A percentile compares a stretch with the other conserved stretches of the same genome.
These are phyloP conservation scores for Dicyrtomina minuta DNA, from an alignment of 2,888 invertebrate species.

Conservation along the genomic window DNA sequence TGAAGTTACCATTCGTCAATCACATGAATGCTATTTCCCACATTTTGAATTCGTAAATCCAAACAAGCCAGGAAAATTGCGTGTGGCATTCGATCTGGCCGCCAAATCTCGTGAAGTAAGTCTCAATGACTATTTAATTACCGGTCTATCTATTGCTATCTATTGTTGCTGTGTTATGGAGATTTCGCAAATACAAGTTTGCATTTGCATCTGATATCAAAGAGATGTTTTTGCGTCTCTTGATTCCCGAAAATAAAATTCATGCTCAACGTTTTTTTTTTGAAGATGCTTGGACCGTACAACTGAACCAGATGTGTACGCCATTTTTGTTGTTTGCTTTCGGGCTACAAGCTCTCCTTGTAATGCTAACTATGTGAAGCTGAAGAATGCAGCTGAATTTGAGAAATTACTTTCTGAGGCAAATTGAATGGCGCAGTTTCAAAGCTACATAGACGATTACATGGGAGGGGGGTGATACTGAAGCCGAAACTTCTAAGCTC, in stretches of 20 bases:
- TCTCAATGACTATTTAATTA: conserved; percentile 34
- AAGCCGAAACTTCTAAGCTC: too few species aligned
- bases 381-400: too few species aligned
- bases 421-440: too few species aligned
- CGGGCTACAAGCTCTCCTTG: too few species aligned
- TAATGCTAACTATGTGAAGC: too few species aligned
- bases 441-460: too few species aligned
- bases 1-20: background rate
- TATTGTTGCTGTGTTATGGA: conserved; percentile 29
- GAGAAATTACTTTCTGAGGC: too few species aligned
- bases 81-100: conserved; percentile 42
- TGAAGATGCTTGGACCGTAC: conserved; percentile 35
- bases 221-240: conserved; percentile 45
- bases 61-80: conserved; percentile 35
- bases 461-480: too few species aligned
- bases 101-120: conserved; percentile 24
- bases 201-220: conserved; percentile 38
- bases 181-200: conserved; percentile 36
- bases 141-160: conserved; percentile 37
- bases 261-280: conserved; percentile 35
- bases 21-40: conserved; percentile 38
- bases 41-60: conserved; percentile 35
- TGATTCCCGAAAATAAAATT: too few species aligned
- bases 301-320: conserved; percentile 11
- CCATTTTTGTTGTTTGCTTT: too few species aligned